Base-by-base conservation (phyloP, 1,140 invertebrate genomes). In the Marisa cornuarietis region DNA sequence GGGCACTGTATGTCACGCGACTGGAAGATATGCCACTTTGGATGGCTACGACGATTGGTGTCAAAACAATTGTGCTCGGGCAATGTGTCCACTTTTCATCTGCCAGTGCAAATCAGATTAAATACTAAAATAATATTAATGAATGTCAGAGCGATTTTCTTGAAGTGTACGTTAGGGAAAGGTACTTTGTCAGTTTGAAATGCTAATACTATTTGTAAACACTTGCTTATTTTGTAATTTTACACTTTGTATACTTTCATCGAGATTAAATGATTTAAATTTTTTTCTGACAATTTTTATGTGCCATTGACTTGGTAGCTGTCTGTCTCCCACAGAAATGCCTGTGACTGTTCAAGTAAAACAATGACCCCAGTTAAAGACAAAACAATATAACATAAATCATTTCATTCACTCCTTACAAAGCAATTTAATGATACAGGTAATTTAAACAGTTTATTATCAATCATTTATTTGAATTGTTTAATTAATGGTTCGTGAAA, bases 1-100 rank as follows among this genome's bases (percentile, higher is more conserved):
- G 49, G 42, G 31, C n/a, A 65, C 71, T 18, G 69, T 42, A n/a
- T 84, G 83, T 65, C 61, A 62, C 24, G 83, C 83, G 0, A 78
- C 71, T 26, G 82, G 84, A 0, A 71, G 69, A 16, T 82, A 85
- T 61, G 31, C 78, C 0, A 81, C 81, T 14, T 22, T 79, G 18
- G n/a, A n/a, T 3, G 77, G 79, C 18, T 85, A 82, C 66, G 82
- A 85, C 63, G 73, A 81, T 20, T 85, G 84, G 84, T 85, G 84
- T 63, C 51, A 79, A 13, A 80, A 63, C 22, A 83, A 82, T 51
- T 85, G 84, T 61, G 61, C 78, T 11, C 71, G 62, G 13, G 20
- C 74, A 22, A 76, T 83, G 51, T 85, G 82, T 75, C 84, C 84
- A 1, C 73, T 81, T 11, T 51, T 82, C 22, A 81, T 85, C 10